phyloP scores from a whole-genome alignment of 2,888 invertebrate species.

The Drosophila differens region DNA sequence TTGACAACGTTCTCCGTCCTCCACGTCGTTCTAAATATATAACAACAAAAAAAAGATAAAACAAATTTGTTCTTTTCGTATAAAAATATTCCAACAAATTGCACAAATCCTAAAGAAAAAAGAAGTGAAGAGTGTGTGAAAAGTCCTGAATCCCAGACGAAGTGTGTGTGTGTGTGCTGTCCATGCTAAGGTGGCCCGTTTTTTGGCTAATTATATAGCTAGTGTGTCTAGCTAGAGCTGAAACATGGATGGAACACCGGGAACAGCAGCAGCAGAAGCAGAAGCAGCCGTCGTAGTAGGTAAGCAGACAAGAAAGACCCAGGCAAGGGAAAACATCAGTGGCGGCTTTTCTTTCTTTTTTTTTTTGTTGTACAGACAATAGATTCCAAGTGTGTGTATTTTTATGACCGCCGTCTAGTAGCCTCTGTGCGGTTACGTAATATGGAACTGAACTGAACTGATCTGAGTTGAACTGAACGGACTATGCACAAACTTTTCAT shows the following conservation, averaged over 20 bases:
- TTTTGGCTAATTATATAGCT: constrained; percentile 73
- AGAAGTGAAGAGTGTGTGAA: constrained; percentile 8
- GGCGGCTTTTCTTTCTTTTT: constrained; percentile 35
- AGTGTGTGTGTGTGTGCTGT: constrained; percentile 25
- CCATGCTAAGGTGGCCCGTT: constrained; percentile 67
- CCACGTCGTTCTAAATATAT: constrained; percentile 74
- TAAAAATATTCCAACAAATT: constrained; percentile 46
- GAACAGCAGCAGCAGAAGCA: constrained; percentile 36
- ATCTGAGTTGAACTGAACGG: constrained; percentile 7
- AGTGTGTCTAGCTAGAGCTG: constrained; percentile 60
- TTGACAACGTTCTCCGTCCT: constrained; percentile 39
- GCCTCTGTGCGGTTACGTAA: constrained; percentile 70
- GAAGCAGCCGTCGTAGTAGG: constrained; percentile 50
- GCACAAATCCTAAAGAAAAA: constrained; percentile 39
- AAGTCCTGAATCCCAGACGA: constrained; percentile 43
- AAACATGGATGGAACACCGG: constrained; percentile 70
- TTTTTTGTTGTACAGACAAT: constrained; percentile 48
- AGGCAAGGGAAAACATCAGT: constrained; percentile 31
- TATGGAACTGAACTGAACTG: constrained; percentile 40
- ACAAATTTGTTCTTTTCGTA: constrained; percentile 42
- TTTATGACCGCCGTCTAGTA: constrained; percentile 55
- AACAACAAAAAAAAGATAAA: constrained; percentile 40
- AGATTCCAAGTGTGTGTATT: constrained; percentile 64
- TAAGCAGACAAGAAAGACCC: constrained; percentile 38
- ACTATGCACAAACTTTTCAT: constrained; percentile 55